Conservation (phyloP, 1,140 invertebrate species). For the Solenopsis invicta region DNA sequence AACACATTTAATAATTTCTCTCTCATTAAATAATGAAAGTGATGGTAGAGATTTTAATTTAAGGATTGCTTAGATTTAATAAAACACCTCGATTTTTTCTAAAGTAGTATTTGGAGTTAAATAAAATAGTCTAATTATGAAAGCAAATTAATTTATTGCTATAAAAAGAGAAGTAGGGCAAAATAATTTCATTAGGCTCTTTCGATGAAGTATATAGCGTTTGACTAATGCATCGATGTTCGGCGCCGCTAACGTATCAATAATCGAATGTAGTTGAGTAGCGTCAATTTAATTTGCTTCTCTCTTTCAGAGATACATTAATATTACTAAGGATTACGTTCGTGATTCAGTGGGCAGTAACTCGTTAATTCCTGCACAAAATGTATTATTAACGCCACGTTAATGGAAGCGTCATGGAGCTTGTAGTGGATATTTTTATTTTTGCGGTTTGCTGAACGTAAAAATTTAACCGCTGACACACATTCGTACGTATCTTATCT, state of each 20-base stretch:
- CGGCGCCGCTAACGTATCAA: not conserved
- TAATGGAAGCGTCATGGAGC: conserved; percentile 17
- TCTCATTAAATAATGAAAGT: not conserved
- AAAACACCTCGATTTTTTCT: not conserved
- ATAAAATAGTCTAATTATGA: not conserved
- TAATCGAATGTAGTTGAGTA: not conserved
- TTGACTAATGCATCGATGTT: conserved; percentile 6
- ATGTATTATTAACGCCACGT: conserved; percentile 42
- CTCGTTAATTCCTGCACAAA: not conserved
- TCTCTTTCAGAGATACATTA: conserved; percentile 20
- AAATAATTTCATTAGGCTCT: not conserved
- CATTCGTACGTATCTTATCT: not conserved
- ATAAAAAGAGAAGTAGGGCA: not conserved
- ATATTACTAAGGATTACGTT: conserved; percentile 31
- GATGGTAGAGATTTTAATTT: not conserved
- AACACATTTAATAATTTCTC: not conserved
- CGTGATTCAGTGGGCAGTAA: not conserved
- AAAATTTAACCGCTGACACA: conserved; percentile 8
- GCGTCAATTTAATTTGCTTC: conserved; percentile 7
- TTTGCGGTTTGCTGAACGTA: not conserved
- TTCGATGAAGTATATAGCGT: not conserved
- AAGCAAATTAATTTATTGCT: not conserved
- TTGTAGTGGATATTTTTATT: not conserved
- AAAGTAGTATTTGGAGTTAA: conserved; percentile 2
- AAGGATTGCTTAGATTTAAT: not conserved